Evolutionary conservation across 53 echinoderm and acorn worm genomes (phyloP).

Genomic region (Mesocentrotus franciscanus): DNA sequence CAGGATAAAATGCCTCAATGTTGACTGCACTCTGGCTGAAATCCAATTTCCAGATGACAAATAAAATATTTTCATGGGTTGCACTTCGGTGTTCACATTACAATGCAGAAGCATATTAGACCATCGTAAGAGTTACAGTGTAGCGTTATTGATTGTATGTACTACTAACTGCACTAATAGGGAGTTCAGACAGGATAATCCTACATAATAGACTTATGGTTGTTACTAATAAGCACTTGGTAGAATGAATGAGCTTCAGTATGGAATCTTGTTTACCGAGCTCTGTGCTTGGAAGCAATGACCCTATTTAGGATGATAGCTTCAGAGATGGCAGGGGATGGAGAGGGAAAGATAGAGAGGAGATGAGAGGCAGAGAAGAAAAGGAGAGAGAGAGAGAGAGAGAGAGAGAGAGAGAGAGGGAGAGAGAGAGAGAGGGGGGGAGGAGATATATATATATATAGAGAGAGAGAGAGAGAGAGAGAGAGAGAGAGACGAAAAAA

Average conservation of each 20-base stretch:
- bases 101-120: not conserved
- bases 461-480: not conserved
- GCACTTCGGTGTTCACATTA: not conserved
- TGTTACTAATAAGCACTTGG: not conserved
- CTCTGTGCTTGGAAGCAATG: constrained; percentile 15
- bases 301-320: not conserved
- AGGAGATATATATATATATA: not conserved
- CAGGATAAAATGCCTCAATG: not conserved
- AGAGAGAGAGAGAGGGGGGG: too few relatives aligned
- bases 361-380: not conserved
- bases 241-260: not conserved
- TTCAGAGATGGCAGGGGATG: not conserved
- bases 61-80: not conserved
- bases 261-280: not conserved
- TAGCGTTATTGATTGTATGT: not conserved
- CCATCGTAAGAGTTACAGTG: not conserved
- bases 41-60: not conserved
- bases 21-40: not conserved
- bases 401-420: not conserved
- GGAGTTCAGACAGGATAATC: constrained; percentile 3
- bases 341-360: not conserved
- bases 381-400: not conserved
- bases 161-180: constrained; percentile 1
- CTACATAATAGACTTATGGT: not conserved
- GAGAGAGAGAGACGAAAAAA: not conserved